Evolutionary conservation across 2,113 vertebrate genomes (phyloP), one percentile per base, ranked within the genome.

Genomic region (Chaetorhynchus papuensis): DNA sequence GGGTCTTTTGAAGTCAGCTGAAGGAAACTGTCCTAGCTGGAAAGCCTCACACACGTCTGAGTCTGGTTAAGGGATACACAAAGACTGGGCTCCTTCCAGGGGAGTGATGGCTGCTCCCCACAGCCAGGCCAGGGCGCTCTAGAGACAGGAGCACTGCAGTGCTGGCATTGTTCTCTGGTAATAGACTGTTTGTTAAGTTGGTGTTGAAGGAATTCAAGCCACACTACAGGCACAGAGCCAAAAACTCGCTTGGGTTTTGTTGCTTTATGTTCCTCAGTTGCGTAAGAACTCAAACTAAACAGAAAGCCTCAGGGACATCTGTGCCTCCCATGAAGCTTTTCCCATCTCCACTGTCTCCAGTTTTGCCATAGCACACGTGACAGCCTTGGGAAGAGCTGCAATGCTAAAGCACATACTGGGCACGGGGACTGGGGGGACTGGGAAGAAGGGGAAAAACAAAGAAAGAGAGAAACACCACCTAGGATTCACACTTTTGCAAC

Each of bases 81-180:
- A 93, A 97, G 90, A 52, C 93, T 96, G 93, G 90, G 93, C 71
- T 90, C 89, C 79, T 90, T 97, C 95, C 95, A 93, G 85, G 47
- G 39, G 60, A 71, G 85, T 3, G 14, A 66, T 0, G 33, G 68
- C 83, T 81, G 76, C 81, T 92, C 60, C 63, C 44, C 70, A 52
- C 10, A 83, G 72, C 76, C 88, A 82, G 85, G 45, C 78, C 71
- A 94, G 50, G 82, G 92, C 92, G 82, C 85, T 96, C 87, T 41
- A 81, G 92, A 90, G 92, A 31, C 90, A 86, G 68, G 44, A 88
- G 81, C 79, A 19, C 85, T 71, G 56, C 52, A 23, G 68, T 60
- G 75, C 82, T 66, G 79, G 47, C 41, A 96, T 94, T 96, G 94
- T 97, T 96, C 83, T 93, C 45, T 26, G 41, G 16, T 95, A 75